These are phyloP conservation scores for Leptinotarsa lineolata DNA, from an alignment of 1,140 invertebrate genomes.

Conservation along the genomic window DNA sequence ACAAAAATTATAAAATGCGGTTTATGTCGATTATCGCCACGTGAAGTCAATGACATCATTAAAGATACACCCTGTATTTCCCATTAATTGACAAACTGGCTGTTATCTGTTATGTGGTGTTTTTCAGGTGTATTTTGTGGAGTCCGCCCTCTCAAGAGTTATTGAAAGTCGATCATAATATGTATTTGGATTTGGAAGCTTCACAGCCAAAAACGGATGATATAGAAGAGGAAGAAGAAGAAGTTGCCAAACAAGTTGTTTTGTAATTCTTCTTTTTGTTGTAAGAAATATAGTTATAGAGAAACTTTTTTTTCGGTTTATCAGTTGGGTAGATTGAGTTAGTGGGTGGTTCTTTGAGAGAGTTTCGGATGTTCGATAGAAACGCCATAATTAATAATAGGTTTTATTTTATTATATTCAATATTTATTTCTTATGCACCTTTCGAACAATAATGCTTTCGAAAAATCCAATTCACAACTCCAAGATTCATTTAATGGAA, in stretches of 20 bases:
- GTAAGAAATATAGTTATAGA: background rate
- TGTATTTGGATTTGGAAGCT: conserved; percentile 56
- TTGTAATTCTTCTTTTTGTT: background rate
- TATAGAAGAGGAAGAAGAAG: conserved; percentile 43
- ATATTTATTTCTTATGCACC: conserved; percentile 36
- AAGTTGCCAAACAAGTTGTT: background rate
- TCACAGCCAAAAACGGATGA: conserved; percentile 42
- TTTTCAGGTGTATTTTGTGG: conserved; percentile 55
- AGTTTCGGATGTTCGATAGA: background rate
- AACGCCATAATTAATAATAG: conserved; percentile 10
- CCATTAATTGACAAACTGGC: conserved; percentile 11
- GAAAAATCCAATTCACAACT: conserved; percentile 38
- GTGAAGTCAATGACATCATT: no score
- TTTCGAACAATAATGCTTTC: conserved; percentile 37
- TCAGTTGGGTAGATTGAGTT: no score
- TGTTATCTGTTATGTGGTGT: conserved; percentile 25
- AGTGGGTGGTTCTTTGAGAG: no score
- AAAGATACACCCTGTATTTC: background rate
- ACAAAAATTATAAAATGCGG: no score
- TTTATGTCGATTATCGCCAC: background rate
- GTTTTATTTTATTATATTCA: conserved; percentile 29
- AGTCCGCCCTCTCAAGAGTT: conserved; percentile 66
- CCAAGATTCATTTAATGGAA: conserved; percentile 31
- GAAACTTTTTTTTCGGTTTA: no score
- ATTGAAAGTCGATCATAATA: conserved; percentile 68